Evolutionary conservation across 1,140 invertebrate genomes (phyloP).

Genomic region (Cepaea nemoralis): DNA sequence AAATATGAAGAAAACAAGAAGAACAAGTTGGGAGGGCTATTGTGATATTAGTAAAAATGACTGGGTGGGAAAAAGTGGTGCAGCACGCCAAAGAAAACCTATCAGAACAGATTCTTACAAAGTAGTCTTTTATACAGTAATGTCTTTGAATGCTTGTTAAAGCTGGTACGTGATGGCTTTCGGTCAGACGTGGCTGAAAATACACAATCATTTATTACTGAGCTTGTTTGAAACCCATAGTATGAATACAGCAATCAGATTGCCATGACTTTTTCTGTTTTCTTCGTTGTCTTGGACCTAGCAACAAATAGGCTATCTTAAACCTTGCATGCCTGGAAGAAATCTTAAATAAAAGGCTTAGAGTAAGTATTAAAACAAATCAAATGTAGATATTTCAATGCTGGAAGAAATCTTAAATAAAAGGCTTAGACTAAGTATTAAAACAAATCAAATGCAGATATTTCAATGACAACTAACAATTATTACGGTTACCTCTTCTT

Average conservation of each 20-base stretch:
- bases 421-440: no score
- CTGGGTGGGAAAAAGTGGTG: background rate
- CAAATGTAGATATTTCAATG: background rate
- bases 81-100: constrained; percentile 16
- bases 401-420: background rate
- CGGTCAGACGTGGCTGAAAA: constrained; percentile 2
- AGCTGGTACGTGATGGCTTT: constrained; percentile 6
- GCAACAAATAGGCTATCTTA: background rate
- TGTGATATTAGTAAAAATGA: background rate
- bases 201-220: background rate
- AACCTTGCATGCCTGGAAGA: background rate
- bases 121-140: constrained; percentile 34
- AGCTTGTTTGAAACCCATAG: background rate
- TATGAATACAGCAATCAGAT: background rate
- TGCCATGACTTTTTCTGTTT: background rate
- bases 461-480: no score
- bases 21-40: background rate
- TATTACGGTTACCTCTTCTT: no score
- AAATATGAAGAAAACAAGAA: background rate
- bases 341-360: background rate
- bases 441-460: no score
- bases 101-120: constrained; percentile 23
- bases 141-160: constrained; percentile 34
- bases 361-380: no score
- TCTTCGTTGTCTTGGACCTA: background rate